Evolutionary conservation across 2,113 vertebrate genomes (phyloP), one percentile per base, ranked within the genome.

Genomic region (Bos javanicus): DNA sequence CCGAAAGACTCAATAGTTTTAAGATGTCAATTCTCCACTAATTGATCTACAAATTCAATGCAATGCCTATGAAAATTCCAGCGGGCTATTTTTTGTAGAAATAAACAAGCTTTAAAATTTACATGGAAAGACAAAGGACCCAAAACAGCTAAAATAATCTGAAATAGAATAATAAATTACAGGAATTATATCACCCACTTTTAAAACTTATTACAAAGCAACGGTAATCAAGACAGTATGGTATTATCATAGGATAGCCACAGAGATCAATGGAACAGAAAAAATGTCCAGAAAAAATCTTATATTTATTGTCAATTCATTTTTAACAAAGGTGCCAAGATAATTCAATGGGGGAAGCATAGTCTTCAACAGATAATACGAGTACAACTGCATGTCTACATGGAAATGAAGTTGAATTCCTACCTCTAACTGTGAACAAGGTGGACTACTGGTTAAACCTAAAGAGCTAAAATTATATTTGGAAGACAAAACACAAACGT

Each of bases 131-230:
- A 81, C 26, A 71, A 90, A 96, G 14, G 48, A 92, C 57, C 76
- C 67, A 95, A 59, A 93, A 80, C 21, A 87, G 33, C 43, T 54
- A 93, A 88, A 91, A 56, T 11, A 74, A 88, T 94, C 52, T 78
- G 78, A 67, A 89, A 97, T 80, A 90, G 50, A 93, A 93, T 50
- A 93, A 86, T 62, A 85, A 80, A 52, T 67, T 97, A n/a, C 23
- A 67, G 16, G 67, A 85, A 50, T 89, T 89, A 57, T 16, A 83
- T 64, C 57, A 71, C 26, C 19, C n/a, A 71, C 46, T 60, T 90
- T 93, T 52, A 59, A 95, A 97, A 90, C 39, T 43, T 86, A 93
- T 6, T 54, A 84, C 39, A 94, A 94, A 59, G 43, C 33, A 64
- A 78, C 0, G 50, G 39, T 78, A 92, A 92, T 39, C 12, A 17